These are phyloP conservation scores for Antheraea mylitta DNA, from an alignment of 1,140 invertebrate genomes.

Conservation along the genomic window DNA sequence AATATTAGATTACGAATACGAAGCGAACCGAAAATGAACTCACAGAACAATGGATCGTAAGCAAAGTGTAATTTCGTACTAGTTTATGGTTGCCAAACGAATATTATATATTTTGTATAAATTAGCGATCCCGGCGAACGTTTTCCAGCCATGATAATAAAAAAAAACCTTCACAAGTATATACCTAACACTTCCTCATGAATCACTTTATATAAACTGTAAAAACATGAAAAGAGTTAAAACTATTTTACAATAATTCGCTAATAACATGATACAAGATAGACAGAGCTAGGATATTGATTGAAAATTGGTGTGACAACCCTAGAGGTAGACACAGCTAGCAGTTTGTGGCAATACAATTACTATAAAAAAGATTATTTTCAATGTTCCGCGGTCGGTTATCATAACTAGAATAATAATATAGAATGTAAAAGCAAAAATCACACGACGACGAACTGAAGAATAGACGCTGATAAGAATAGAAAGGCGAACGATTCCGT, in stretches of 20 bases:
- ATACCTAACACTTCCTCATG: too few relatives aligned
- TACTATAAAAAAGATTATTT: constrained; percentile 34
- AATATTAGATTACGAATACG: constrained; percentile 46
- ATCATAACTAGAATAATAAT: constrained; percentile 13
- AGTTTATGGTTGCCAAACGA: neutral
- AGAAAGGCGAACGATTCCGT: constrained; percentile 27
- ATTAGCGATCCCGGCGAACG: too few relatives aligned
- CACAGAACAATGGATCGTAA: constrained; percentile 53
- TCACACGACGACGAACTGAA: neutral
- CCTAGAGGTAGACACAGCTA: neutral
- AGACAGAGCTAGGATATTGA: neutral
- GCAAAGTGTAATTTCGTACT: constrained; percentile 45
- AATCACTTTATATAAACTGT: too few relatives aligned
- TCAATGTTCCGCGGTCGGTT: constrained; percentile 36
- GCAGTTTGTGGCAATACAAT: constrained; percentile 31
- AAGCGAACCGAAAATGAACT: neutral
- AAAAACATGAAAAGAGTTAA: too few relatives aligned
- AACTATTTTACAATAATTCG: too few relatives aligned
- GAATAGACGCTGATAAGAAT: constrained; percentile 27
- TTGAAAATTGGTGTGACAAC: neutral
- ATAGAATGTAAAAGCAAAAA: constrained; percentile 2
- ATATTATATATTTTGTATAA: neutral
- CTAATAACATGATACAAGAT: neutral
- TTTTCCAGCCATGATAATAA: too few relatives aligned
- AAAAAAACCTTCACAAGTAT: too few relatives aligned